Evolutionary conservation across 2,113 vertebrate genomes (phyloP).

Genomic region (Bettongia penicillata): DNA sequence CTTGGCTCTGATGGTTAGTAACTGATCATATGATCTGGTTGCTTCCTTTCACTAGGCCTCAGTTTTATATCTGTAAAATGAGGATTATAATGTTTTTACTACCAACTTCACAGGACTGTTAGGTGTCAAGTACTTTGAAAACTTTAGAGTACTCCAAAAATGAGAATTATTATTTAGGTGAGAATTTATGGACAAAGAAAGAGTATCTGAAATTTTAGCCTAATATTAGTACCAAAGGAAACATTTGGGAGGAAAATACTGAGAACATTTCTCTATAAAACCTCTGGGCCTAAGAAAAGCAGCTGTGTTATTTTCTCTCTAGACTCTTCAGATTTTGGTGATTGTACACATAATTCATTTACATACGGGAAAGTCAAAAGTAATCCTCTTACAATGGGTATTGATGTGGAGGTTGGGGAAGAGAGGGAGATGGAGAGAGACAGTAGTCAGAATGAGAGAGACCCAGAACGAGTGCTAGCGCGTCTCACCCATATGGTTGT

Average conservation of each 20-base stretch:
- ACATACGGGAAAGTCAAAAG: conserved; percentile 13
- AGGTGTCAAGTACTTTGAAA: not conserved
- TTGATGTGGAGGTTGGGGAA: not conserved
- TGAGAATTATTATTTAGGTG: not conserved
- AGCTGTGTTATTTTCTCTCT: not conserved
- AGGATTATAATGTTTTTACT: not conserved
- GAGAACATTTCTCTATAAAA: conserved; percentile 1
- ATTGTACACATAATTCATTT: not conserved
- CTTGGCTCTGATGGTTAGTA: not conserved
- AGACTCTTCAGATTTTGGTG: not conserved
- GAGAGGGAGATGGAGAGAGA: too few relatives aligned
- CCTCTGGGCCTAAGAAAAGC: conserved; percentile 26
- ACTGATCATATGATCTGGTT: not conserved
- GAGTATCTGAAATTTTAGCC: not conserved
- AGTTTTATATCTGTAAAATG: not conserved
- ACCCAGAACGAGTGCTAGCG: not conserved
- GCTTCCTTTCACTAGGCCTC: not conserved
- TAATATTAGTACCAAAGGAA: not conserved
- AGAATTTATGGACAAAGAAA: not conserved
- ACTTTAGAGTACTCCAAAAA: not conserved
- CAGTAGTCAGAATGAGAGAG: not conserved
- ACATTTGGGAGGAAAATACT: not conserved
- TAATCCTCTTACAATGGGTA: not conserved
- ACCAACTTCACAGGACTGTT: not conserved
- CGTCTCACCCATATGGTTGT: not conserved